These are phyloP conservation scores for Drosophila lowei DNA, from an alignment of 1,140 invertebrate genomes.

Conservation along the genomic window DNA sequence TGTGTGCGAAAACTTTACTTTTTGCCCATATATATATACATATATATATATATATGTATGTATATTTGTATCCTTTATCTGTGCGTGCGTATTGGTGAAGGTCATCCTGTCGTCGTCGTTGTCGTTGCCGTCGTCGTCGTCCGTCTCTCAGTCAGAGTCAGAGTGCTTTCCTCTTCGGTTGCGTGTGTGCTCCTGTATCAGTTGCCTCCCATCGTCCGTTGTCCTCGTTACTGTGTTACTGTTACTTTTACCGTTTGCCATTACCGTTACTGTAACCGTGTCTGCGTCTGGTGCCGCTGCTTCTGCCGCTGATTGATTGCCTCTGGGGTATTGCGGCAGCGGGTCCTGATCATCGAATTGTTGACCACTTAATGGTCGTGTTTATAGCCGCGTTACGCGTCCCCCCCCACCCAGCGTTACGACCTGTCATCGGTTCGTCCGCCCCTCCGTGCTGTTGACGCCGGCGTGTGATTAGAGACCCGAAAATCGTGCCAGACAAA, in stretches of 20 bases:
- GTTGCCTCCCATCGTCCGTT: slow-evolving; percentile 33
- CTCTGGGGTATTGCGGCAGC: slow-evolving; percentile 47
- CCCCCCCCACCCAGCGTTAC: slow-evolving; percentile 18
- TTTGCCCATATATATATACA: slow-evolving; percentile 48
- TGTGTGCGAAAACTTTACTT: slow-evolving; percentile 73
- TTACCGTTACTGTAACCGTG: slow-evolving; percentile 11
- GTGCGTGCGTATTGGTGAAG: slow-evolving; percentile 79
- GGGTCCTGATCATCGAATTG: slow-evolving; percentile 51
- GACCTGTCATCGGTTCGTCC: slow-evolving; percentile 43
- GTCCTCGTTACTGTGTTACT: slow-evolving; percentile 31
- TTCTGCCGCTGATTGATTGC: slow-evolving; percentile 62
- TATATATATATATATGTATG: background rate
- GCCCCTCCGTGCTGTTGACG: slow-evolving; percentile 16
- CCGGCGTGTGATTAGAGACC: slow-evolving; percentile 1
- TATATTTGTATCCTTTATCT: slow-evolving; percentile 39
- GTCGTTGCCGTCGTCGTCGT: slow-evolving; percentile 25
- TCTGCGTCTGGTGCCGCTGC: slow-evolving; percentile 11
- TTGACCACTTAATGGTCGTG: slow-evolving; percentile 57
- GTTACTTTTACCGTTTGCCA: slow-evolving; percentile 19
- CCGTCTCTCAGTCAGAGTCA: slow-evolving; percentile 15
- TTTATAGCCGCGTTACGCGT: slow-evolving; percentile 41
- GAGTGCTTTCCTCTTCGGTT: slow-evolving; percentile 35
- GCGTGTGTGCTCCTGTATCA: slow-evolving; percentile 21
- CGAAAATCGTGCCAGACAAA: slow-evolving; percentile 26
- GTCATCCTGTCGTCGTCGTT: slow-evolving; percentile 72